phyloP scores from a whole-genome alignment of 2,113 vertebrate genomes.

The Vidua macroura region DNA sequence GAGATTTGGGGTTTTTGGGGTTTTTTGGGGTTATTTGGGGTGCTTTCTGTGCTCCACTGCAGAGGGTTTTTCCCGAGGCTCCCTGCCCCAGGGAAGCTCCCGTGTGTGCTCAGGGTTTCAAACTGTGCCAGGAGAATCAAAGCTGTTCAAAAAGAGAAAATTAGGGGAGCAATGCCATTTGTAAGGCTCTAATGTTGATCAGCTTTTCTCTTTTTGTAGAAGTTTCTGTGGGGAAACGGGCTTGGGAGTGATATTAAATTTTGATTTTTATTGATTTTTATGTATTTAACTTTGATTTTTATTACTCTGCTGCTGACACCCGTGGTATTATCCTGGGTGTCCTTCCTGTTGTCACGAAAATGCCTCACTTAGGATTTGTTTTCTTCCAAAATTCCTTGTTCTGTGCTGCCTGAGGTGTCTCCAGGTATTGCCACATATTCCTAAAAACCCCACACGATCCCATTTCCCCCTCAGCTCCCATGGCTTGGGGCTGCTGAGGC shows the following conservation, averaged over 20 bases:
- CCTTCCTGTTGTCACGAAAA: neutral
- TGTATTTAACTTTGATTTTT: neutral
- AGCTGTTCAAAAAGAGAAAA: neutral
- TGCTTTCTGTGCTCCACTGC: neutral
- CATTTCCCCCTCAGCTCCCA: neutral
- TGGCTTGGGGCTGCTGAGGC: neutral
- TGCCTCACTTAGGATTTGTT: neutral
- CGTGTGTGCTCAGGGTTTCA: neutral
- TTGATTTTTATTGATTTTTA: neutral
- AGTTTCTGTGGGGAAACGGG: neutral
- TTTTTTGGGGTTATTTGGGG: neutral
- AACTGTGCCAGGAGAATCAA: neutral
- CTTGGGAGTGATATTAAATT: neutral
- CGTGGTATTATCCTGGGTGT: neutral
- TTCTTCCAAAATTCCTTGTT: neutral
- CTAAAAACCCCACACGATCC: neutral
- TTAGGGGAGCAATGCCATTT: neutral
- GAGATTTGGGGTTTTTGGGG: neutral
- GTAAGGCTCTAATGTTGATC: neutral
- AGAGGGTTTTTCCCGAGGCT: neutral
- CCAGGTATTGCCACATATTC: accelerated
- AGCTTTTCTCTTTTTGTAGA: neutral
- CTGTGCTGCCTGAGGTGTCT: neutral
- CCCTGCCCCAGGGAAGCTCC: neutral
- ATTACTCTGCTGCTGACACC: neutral